Evolutionary conservation across 2,797 vertebrate genomes (phyloP).

Genomic region (Staurois parvus): DNA sequence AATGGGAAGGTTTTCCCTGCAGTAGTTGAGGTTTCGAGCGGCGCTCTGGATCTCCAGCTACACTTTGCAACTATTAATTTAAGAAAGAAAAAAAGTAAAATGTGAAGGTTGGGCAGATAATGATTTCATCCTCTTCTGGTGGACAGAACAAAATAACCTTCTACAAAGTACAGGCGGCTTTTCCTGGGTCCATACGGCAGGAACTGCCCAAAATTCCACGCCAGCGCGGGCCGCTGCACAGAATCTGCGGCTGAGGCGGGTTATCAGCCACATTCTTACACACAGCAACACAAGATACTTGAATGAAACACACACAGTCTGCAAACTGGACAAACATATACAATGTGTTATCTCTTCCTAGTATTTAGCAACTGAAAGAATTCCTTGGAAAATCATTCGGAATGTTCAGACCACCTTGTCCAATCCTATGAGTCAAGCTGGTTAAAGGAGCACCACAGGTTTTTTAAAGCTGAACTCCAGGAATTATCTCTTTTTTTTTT

Average conservation of each 20-base stretch:
- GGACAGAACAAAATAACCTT: not conserved
- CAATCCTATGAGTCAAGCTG: too few relatives aligned
- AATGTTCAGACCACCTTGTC: not conserved
- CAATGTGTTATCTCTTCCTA: not conserved
- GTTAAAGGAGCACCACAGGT: too few relatives aligned
- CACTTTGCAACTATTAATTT: too few relatives aligned
- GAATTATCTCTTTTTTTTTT: too few relatives aligned
- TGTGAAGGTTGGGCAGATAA: not conserved
- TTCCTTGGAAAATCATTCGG: not conserved
- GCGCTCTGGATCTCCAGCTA: too few relatives aligned
- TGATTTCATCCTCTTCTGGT: not conserved
- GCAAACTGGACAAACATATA: not conserved
- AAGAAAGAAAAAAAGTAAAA: not conserved
- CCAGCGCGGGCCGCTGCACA: not conserved
- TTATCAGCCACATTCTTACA: slow-evolving; percentile 40
- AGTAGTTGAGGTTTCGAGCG: too few relatives aligned
- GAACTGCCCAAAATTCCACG: slow-evolving; percentile 7
- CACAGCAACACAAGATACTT: slow-evolving; percentile 17
- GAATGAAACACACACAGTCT: slow-evolving; percentile 1
- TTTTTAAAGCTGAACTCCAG: too few relatives aligned
- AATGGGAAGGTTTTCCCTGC: too few relatives aligned
- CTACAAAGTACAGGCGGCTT: not conserved
- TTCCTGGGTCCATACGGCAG: not conserved
- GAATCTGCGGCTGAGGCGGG: not conserved
- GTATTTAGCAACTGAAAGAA: not conserved